These are phyloP conservation scores for Pseudomyrmex gracilis DNA, from an alignment of 1,140 invertebrate species.

Conservation along the genomic window DNA sequence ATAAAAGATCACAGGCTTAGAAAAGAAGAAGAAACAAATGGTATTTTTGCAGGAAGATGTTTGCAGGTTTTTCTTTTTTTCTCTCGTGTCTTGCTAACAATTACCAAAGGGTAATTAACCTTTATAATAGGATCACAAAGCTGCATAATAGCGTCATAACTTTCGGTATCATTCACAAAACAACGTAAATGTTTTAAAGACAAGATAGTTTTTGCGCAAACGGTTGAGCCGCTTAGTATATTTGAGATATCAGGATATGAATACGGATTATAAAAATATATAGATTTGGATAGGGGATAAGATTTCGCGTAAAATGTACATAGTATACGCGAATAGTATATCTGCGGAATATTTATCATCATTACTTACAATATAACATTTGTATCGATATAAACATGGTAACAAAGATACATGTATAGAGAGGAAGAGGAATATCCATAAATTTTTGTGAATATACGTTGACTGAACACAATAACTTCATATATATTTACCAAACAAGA, in stretches of 20 bases:
- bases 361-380: slow-evolving; percentile 22
- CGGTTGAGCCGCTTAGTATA: slow-evolving; percentile 1
- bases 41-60: slow-evolving; percentile 42
- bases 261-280: slow-evolving; percentile 31
- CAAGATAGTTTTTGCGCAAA: slow-evolving; percentile 12
- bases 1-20: slow-evolving; percentile 33
- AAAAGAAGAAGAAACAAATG: slow-evolving; percentile 42
- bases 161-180: slow-evolving; percentile 27
- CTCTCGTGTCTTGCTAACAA: slow-evolving; percentile 16
- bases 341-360: slow-evolving; percentile 40
- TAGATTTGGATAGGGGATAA: slow-evolving; percentile 22
- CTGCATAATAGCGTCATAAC: slow-evolving; percentile 42
- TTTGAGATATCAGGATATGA: slow-evolving; percentile 34
- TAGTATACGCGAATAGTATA: too few species aligned
- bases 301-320: slow-evolving; percentile 34
- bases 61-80: slow-evolving; percentile 30
- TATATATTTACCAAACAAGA: too few species aligned
- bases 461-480: too few species aligned
- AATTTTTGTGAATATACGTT: slow-evolving; percentile 4
- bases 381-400: slow-evolving; percentile 18
- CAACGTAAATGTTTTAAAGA: slow-evolving; percentile 27
- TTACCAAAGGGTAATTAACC: slow-evolving; percentile 49
- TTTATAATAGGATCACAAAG: slow-evolving; percentile 48
- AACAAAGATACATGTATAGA: neutral
- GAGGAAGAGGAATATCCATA: too few species aligned